These are phyloP conservation scores for Zaprionus davidi DNA, from an alignment of 1,140 invertebrate genomes.

Conservation along the genomic window DNA sequence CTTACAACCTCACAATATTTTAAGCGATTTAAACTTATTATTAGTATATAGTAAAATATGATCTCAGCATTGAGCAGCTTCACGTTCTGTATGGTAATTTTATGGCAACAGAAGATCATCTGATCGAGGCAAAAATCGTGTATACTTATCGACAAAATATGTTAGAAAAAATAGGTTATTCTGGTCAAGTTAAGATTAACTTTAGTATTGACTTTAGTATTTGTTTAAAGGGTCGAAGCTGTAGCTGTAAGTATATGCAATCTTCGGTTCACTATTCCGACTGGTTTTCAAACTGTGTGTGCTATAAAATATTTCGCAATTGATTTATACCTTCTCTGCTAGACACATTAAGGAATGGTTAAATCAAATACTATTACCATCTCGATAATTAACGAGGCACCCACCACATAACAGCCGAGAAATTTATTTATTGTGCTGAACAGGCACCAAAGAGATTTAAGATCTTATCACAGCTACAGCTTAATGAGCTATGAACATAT, in stretches of 20 bases:
- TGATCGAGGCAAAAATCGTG: too few relatives aligned
- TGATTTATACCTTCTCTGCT: constrained; percentile 7
- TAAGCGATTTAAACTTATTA: neutral
- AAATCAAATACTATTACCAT: constrained; percentile 1
- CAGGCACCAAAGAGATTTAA: neutral
- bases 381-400: neutral
- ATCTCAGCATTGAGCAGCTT: too few relatives aligned
- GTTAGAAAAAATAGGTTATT: too few relatives aligned
- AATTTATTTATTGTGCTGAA: neutral
- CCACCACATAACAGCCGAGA: neutral
- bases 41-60: too few relatives aligned
- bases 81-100: too few relatives aligned
- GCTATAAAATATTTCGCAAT: neutral
- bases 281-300: neutral
- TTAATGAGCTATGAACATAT: constrained; percentile 5
- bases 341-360: constrained; percentile 1
- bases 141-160: too few relatives aligned
- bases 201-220: too few relatives aligned
- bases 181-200: too few relatives aligned
- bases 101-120: too few relatives aligned
- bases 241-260: neutral
- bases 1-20: neutral
- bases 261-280: neutral
- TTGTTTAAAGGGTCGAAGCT: too few relatives aligned
- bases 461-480: neutral